Conservation (phyloP, 2,888 invertebrate species). For the Xylota sylvarum region DNA sequence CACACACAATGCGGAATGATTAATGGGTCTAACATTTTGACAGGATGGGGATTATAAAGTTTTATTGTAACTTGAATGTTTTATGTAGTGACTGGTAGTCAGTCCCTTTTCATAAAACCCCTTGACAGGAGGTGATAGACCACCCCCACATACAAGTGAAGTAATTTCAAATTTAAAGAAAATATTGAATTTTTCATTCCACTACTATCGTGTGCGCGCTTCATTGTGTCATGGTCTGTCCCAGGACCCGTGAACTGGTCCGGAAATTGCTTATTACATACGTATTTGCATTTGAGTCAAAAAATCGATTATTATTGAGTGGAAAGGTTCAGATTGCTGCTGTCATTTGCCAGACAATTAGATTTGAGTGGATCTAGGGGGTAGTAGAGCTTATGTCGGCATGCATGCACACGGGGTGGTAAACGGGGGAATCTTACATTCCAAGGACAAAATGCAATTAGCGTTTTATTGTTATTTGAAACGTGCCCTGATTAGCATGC, state of each 20-base stretch:
- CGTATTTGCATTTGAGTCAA: conserved; percentile 51
- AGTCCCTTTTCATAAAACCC: conserved; percentile 21
- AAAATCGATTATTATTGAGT: conserved; percentile 65
- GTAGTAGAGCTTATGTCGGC: background rate
- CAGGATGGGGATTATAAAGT: conserved; percentile 57
- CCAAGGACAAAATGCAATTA: conserved; percentile 74
- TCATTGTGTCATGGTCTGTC: conserved; percentile 6
- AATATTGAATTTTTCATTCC: conserved; percentile 42
- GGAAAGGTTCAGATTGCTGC: conserved; percentile 27
- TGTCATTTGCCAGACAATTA: conserved; percentile 69
- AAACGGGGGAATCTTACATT: conserved; percentile 36
- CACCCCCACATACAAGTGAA: background rate
- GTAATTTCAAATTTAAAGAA: conserved; percentile 59
- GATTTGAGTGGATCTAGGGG: conserved; percentile 42
- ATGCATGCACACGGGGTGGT: background rate
- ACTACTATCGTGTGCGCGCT: background rate
- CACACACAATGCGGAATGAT: conserved; percentile 61
- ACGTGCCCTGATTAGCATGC: conserved; percentile 73
- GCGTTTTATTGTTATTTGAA: conserved; percentile 75
- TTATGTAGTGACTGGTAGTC: conserved; percentile 3
- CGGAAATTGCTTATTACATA: conserved; percentile 57
- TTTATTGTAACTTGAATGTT: conserved; percentile 49
- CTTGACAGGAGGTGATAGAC: conserved; percentile 29
- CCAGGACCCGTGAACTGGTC: conserved; percentile 12
- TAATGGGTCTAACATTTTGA: conserved; percentile 66